Conservation (phyloP, 1,140 invertebrate genomes). For the Glossosoma conforme region DNA sequence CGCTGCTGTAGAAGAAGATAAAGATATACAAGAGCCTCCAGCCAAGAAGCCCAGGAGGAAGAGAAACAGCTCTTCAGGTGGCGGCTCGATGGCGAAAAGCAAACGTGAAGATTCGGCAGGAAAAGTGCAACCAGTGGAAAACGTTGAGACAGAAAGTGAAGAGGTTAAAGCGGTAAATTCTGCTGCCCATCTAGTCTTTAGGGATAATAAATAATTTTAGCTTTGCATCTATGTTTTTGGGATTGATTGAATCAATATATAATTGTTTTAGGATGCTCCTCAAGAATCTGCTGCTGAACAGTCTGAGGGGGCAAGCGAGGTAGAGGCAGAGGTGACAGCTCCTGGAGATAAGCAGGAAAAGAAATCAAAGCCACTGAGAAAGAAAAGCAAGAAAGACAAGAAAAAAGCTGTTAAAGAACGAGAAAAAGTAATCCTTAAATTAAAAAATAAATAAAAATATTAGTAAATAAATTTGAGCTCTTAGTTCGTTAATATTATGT, state of each 20-base stretch:
- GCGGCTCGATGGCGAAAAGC: too few species aligned
- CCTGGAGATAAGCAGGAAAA: constrained; percentile 36
- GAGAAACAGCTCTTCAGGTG: constrained; percentile 3
- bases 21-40: background rate
- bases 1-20: background rate
- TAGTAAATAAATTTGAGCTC: background rate
- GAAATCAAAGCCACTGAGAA: constrained; percentile 42
- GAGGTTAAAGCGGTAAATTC: too few species aligned
- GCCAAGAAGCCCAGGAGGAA: constrained; percentile 4
- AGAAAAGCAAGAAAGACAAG: constrained; percentile 45
- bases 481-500: background rate
- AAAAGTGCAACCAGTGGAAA: background rate
- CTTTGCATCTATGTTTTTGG: too few species aligned
- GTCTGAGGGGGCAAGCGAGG: constrained; percentile 13
- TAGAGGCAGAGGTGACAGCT: constrained; percentile 33
- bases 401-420: constrained; percentile 46
- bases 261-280: constrained; percentile 7
- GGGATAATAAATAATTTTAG: too few species aligned
- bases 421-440: constrained; percentile 43
- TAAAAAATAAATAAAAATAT: constrained; percentile 27
- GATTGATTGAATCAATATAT: too few species aligned
- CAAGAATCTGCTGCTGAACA: constrained; percentile 10
- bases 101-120: background rate
- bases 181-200: too few species aligned
- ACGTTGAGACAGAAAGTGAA: background rate